Evolutionary conservation across 2,113 vertebrate species (phyloP).

Genomic region (Garra rufa): DNA sequence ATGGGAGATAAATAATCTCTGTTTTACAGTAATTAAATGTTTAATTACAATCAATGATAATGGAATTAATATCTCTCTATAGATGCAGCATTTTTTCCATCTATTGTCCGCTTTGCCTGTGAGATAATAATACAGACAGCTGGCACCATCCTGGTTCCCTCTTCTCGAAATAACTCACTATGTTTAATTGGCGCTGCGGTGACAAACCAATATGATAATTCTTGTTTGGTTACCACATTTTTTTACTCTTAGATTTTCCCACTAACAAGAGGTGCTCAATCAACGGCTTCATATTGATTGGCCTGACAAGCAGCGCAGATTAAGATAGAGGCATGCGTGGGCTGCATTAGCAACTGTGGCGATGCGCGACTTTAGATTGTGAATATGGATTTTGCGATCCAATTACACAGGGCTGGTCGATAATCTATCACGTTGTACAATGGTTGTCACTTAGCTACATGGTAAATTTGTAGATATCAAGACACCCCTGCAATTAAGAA

Average conservation of each 20-base stretch:
- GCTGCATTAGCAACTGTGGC: constrained; percentile 42
- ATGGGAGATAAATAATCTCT: not conserved
- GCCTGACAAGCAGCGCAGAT: constrained; percentile 47
- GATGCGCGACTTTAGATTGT: constrained; percentile 39
- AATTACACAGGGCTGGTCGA: constrained; percentile 46
- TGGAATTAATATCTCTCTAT: not conserved
- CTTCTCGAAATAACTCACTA: not conserved
- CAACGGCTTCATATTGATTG: constrained; percentile 52
- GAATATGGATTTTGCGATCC: constrained; percentile 46
- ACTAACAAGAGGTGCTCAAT: constrained; percentile 45
- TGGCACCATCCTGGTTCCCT: not conserved
- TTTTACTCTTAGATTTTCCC: constrained; percentile 47
- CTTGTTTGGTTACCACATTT: constrained; percentile 41
- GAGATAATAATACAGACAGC: not conserved
- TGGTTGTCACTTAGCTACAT: constrained; percentile 39
- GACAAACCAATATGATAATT: constrained; percentile 56
- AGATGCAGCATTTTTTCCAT: not conserved
- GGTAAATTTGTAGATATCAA: constrained; percentile 41
- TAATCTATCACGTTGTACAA: constrained; percentile 45
- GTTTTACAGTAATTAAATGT: not conserved
- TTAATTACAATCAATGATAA: not conserved
- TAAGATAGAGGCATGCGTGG: constrained; percentile 43
- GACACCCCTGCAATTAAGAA: constrained; percentile 46
- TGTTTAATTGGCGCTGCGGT: constrained; percentile 60
- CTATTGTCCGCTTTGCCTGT: not conserved